Conservation (phyloP, 2,797 vertebrate genomes). For the Betta splendens region DNA sequence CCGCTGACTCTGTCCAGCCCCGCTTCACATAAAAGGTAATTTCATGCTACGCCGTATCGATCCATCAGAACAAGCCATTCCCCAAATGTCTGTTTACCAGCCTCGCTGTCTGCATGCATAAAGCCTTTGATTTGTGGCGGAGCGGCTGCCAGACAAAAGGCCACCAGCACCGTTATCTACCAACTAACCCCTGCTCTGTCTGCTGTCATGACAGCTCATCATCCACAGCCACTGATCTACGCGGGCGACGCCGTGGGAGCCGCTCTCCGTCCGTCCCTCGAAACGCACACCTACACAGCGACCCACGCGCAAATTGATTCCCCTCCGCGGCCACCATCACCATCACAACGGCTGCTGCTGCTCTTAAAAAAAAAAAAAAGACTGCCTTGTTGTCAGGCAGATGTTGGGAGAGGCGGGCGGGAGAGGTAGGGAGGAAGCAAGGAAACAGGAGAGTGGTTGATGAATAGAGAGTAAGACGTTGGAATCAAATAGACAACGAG, state of each 20-base stretch:
- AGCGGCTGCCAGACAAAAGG: slow-evolving; percentile 60
- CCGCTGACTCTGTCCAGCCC: slow-evolving; percentile 21
- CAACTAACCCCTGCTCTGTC: slow-evolving; percentile 52
- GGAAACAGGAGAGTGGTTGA: slow-evolving; percentile 52
- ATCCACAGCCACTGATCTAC: slow-evolving; percentile 49
- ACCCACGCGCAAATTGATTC: slow-evolving; percentile 22
- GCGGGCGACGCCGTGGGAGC: slow-evolving; percentile 20
- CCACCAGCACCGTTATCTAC: slow-evolving; percentile 58
- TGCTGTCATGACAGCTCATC: slow-evolving; percentile 62
- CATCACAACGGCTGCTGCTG: slow-evolving; percentile 35
- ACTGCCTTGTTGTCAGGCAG: slow-evolving; percentile 82
- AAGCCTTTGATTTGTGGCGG: slow-evolving; percentile 57
- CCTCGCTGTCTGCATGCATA: slow-evolving; percentile 49
- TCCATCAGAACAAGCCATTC: slow-evolving; percentile 49
- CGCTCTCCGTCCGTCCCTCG: slow-evolving; percentile 15
- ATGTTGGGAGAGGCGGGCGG: slow-evolving; percentile 62
- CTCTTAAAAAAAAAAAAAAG: slow-evolving; percentile 31
- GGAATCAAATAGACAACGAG: slow-evolving; percentile 43
- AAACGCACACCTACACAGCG: slow-evolving; percentile 1
- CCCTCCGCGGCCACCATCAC: slow-evolving; percentile 20
- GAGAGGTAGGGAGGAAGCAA: slow-evolving; percentile 38
- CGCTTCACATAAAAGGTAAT: slow-evolving; percentile 43
- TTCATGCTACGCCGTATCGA: slow-evolving; percentile 53
- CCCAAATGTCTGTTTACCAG: slow-evolving; percentile 62
- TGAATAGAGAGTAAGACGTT: slow-evolving; percentile 54